Base-by-base conservation (phyloP, 2,797 vertebrate species). In the Coluber constrictor region DNA sequence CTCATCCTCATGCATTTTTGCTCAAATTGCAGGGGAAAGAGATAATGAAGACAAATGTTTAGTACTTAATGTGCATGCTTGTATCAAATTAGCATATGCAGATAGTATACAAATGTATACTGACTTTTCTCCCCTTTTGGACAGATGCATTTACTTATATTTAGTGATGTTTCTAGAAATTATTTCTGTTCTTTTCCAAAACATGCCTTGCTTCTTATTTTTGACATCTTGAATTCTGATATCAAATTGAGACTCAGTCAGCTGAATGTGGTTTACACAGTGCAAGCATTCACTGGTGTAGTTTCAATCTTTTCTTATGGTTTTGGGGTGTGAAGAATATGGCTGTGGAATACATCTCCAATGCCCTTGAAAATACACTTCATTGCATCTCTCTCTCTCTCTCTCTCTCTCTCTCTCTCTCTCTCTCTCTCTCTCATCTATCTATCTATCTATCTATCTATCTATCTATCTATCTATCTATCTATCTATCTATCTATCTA, bases 1-100 rank as follows among this genome's bases (percentile, higher is more conserved):
- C 92, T 66, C 9, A 61, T 92, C 89, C 93, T 89, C 91, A 95
- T 94, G n/a, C 15, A 70, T 32, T 70, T 70, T 70, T 70, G 66
- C n/a, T 70, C 66, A 32, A 32, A 16, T 18, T 37, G 66, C 66
- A 70, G 66, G 15, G 15, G 6, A 37, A 70, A 70, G n/a, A 70
- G 15, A 70, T 32, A 70, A 70, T 70, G 66, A n/a, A 66, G 13
- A 37, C 66, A 32, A 70, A 37, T 3, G n/a, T 32, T 70, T n/a
- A 32, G 29, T 70, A 70, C n/a, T 70, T 70, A 70, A 70, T 70
- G 7, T 70, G n/a, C 27, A 66, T 66, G 61, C 61, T 29, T 66
- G 11, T 32, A 70, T 32, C 66, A 70, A 70, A 70, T 70, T 37
- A 32, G 66, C 15, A 32, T 70, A 18, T 32, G 5, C n/a, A 70